Percentiles rank a stretch among this genome's conserved stretches.
These are phyloP conservation scores for Uropsilus gracilis DNA, from an alignment of 2,113 vertebrate species.

Conservation along the genomic window DNA sequence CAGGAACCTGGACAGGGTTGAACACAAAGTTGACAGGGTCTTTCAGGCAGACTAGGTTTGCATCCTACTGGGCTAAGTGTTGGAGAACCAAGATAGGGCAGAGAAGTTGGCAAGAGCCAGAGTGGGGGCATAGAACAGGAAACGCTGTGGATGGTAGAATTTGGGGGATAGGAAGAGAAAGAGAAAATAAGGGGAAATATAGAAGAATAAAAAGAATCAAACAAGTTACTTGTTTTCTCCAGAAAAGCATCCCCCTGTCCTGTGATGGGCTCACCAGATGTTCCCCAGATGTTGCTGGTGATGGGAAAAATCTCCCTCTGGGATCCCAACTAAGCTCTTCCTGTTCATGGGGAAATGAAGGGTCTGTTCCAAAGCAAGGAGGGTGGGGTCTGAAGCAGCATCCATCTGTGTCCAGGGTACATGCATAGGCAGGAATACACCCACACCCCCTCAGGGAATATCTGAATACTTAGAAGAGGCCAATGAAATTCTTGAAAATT, in stretches of 20 bases:
- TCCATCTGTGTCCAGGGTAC: not conserved
- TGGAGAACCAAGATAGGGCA: not conserved
- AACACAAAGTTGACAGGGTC: not conserved
- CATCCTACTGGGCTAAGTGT: not conserved
- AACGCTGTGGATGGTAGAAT: not conserved
- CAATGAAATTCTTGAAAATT: not conserved
- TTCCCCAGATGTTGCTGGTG: slow-evolving; percentile 78
- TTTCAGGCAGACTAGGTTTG: not conserved
- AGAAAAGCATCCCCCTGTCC: slow-evolving; percentile 52
- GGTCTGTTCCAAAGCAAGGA: slow-evolving; percentile 42
- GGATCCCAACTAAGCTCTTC: slow-evolving; percentile 68
- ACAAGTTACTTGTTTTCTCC: slow-evolving; percentile 52
- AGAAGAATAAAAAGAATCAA: slow-evolving; percentile 7
- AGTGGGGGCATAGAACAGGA: not conserved
- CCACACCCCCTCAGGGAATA: slow-evolving; percentile 13
- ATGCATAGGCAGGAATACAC: slow-evolving; percentile 12
- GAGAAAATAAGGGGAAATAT: slow-evolving; percentile 5
- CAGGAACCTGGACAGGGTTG: not conserved
- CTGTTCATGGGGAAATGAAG: slow-evolving; percentile 56
- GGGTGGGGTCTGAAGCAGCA: slow-evolving; percentile 32
- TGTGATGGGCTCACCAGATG: slow-evolving; percentile 74
- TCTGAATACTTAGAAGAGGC: slow-evolving; percentile 7
- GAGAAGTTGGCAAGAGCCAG: not conserved
- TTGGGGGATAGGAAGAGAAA: not conserved
- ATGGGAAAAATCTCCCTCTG: slow-evolving; percentile 66